Base-by-base conservation (phyloP, 2,797 vertebrate genomes). In the Notoglanidium macrostoma region DNA sequence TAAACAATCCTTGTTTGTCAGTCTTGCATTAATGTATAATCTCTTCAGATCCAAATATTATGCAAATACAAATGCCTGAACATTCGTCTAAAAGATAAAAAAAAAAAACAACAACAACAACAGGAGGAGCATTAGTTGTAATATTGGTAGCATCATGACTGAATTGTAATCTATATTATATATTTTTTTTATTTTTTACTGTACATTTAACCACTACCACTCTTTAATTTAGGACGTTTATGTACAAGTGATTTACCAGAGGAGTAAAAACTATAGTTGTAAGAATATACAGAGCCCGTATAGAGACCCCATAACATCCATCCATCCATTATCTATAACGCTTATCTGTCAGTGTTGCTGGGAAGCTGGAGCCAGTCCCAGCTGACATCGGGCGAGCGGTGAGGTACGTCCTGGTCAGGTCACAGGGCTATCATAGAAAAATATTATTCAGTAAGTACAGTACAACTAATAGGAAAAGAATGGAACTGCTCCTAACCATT, bases 1-100 rank as follows among this genome's bases (percentile, higher is more conserved):
- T 83, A 83, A 83, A 67, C 44, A 65, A 44, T 65, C 15, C 44
- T 29, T 51, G 80, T 82, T 65, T 82, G 80, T 29, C 49, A 51
- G 59, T 14, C 46, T 68, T 35, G 44, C n/a, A 32, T 83, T 54
- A 68, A 54, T 68, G 49, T 51, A 32, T 54, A 49, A 77, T 65
- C 59, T 61, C 84, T 51, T 63, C 59, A 9, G 32, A 76, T 83
- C 46, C 63, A 54, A 83, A 68, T 54, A 49, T 68, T 83, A 68
- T 54, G 63, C 46, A 83, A 54, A 83, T 35, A 68, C 63, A 51
- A 67, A 54, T 32, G 46, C 46, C 46, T 68, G 59, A 35, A 83
- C 17, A 68, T 14, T 32, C 7, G 2, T 61, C 35, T 15, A 46
- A 46, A 81, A 63, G 23, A 26, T 80, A 1, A 32, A 61, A n/a